Conservation (phyloP, 2,888 invertebrate genomes). For the Branchipolynoe longqiensis region DNA sequence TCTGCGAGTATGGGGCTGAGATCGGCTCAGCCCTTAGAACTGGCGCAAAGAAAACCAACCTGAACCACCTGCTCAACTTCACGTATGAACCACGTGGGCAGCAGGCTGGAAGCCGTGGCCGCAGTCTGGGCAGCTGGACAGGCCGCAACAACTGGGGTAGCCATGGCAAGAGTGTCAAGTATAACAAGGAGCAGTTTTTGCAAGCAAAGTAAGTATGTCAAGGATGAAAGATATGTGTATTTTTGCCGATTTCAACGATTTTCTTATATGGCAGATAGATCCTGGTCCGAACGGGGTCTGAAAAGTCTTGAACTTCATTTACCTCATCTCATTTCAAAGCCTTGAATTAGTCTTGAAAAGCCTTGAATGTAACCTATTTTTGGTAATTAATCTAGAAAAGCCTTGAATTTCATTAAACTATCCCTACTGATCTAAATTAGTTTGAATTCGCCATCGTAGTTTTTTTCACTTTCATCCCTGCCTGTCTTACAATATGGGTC, state of each 20-base stretch:
- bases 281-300: too few species aligned
- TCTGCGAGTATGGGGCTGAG: conserved; percentile 82
- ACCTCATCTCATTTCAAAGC: too few species aligned
- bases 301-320: too few species aligned
- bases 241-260: too few species aligned
- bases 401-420: too few species aligned
- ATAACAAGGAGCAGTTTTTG: conserved; percentile 95
- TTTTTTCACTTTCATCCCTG: not conserved
- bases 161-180: conserved; percentile 83
- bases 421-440: too few species aligned
- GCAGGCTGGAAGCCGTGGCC: conserved; percentile 58
- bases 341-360: too few species aligned
- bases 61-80: conserved; percentile 96
- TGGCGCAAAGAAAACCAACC: conserved; percentile 89
- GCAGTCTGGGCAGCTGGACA: conserved; percentile 66
- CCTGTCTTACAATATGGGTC: not conserved
- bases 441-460: too few species aligned
- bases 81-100: conserved; percentile 87
- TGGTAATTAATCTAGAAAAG: too few species aligned
- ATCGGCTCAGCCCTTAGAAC: conserved; percentile 91
- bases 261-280: too few species aligned
- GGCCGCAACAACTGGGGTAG: conserved; percentile 67
- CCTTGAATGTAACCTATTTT: too few species aligned
- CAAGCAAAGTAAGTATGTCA: conserved; percentile 94
- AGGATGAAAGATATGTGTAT: too few species aligned